Percentiles rank a stretch among this genome's conserved stretches.
phyloP scores from a whole-genome alignment of 2,113 vertebrate genomes.

The Antigone vipio region DNA sequence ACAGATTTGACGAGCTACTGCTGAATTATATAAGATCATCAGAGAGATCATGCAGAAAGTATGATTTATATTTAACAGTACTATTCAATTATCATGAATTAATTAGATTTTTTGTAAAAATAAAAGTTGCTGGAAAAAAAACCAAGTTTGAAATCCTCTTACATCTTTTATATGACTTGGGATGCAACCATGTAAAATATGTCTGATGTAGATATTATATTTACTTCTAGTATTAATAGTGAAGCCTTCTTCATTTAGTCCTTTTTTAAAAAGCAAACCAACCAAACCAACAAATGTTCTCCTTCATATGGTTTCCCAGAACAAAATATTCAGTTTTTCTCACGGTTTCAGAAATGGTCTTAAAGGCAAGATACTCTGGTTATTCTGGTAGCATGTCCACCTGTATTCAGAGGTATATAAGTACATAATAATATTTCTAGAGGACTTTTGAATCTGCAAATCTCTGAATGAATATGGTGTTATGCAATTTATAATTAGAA shows the following conservation, averaged over 20 bases:
- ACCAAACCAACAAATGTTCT: background rate
- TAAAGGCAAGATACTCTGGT: background rate
- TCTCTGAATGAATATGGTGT: background rate
- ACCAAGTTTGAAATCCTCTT: background rate
- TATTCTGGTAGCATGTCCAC: background rate
- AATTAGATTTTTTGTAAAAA: background rate
- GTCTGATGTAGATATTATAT: background rate
- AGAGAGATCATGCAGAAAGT: background rate
- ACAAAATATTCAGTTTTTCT: background rate
- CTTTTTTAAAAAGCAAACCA: background rate
- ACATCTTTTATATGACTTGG: accelerated
- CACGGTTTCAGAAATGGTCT: background rate
- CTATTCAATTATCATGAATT: background rate
- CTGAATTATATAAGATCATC: background rate
- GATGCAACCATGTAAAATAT: background rate
- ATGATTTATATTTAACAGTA: background rate
- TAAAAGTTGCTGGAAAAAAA: background rate
- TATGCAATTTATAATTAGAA: background rate
- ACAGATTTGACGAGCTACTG: background rate
- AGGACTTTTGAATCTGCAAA: background rate
- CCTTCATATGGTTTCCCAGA: background rate
- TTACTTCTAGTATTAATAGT: background rate
- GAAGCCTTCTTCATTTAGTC: background rate
- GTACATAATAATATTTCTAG: background rate
- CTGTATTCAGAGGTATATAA: background rate